These are phyloP conservation scores for Tragelaphus oryx DNA, from an alignment of 2,797 vertebrate species.

Conservation along the genomic window DNA sequence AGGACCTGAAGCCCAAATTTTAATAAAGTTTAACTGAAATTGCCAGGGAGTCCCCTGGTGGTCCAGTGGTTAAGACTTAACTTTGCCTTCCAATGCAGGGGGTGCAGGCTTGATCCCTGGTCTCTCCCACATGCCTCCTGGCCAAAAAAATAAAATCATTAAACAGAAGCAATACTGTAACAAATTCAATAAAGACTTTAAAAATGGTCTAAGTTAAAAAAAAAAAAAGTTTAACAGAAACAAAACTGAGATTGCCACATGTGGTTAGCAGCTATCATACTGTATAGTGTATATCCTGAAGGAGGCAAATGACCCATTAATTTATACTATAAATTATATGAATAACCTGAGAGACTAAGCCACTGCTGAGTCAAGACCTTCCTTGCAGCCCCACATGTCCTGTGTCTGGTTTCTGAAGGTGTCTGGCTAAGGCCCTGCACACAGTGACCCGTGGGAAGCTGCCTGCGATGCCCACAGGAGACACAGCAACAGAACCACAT, in stretches of 20 bases:
- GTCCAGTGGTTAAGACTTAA: neutral
- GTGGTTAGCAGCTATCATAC: neutral
- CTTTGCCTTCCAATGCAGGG: neutral
- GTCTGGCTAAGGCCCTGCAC: neutral
- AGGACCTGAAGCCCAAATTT: neutral
- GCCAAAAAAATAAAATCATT: neutral
- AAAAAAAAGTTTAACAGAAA: neutral
- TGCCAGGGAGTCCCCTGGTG: neutral
- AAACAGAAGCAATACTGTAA: neutral
- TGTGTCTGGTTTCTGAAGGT: neutral
- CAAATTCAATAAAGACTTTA: neutral
- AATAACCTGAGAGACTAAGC: neutral
- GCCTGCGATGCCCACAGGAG: neutral
- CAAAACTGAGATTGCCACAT: neutral
- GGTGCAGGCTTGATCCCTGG: neutral
- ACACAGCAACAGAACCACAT: neutral
- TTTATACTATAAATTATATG: neutral
- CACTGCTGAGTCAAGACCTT: too few species aligned
- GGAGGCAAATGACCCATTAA: fast-evolving
- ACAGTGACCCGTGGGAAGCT: neutral
- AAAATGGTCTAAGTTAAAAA: neutral
- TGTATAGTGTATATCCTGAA: too few species aligned
- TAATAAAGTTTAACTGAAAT: neutral
- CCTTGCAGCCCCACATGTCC: neutral
- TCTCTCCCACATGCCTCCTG: neutral